A percentile compares a stretch with the other conserved stretches of the same genome.
Evolutionary conservation across 2,797 vertebrate genomes (phyloP).

Genomic region (Sparus aurata): DNA sequence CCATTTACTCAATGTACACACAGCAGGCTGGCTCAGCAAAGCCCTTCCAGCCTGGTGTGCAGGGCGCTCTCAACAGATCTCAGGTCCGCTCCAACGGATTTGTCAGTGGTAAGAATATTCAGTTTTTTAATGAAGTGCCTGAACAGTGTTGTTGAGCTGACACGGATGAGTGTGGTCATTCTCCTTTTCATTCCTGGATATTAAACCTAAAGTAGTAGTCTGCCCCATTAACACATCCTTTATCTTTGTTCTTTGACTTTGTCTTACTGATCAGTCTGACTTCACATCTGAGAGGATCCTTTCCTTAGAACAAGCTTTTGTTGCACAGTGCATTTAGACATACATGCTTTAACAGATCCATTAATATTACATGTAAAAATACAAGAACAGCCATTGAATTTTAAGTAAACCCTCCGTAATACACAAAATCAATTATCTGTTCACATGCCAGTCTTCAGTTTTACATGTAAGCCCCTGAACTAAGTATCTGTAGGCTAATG

Average conservation of each 20-base stretch:
- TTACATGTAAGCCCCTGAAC: not conserved
- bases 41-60: conserved; percentile 87
- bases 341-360: too few relatives aligned
- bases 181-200: not conserved
- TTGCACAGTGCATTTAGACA: not conserved
- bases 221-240: not conserved
- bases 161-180: not conserved
- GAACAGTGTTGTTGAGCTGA: not conserved
- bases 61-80: conserved; percentile 85
- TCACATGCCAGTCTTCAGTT: not conserved
- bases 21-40: conserved; percentile 90
- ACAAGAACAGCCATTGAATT: not conserved
- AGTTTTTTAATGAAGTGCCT: not conserved
- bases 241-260: not conserved
- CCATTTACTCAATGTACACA: conserved; percentile 98
- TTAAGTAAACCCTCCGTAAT: not conserved
- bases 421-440: not conserved
- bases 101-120: conserved; percentile 88
- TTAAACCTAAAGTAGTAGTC: not conserved
- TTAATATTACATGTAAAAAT: not conserved
- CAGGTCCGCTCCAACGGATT: conserved; percentile 90
- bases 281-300: not conserved
- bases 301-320: not conserved
- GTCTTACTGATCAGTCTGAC: not conserved
- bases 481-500: not conserved